A percentile compares a stretch with the other conserved stretches of the same genome.
Conservation (phyloP, 2,113 vertebrate species). For the Tylochromis polylepis region DNA sequence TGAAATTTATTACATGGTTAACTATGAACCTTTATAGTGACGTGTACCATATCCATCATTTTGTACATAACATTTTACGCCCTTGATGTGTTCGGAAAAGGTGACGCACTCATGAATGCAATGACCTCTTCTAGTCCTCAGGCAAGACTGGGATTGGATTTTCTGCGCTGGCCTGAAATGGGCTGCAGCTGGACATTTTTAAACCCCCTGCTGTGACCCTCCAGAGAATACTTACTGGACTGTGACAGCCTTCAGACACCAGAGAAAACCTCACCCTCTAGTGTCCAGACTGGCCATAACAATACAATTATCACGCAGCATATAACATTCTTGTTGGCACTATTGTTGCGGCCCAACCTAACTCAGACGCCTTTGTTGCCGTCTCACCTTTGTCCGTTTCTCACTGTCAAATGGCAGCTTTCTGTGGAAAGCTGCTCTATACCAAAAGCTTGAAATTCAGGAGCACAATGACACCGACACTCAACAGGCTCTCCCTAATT, state of each 20-base stretch:
- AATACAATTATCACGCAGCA: constrained; percentile 57
- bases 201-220: constrained; percentile 27
- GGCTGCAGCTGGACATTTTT: constrained; percentile 33
- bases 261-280: constrained; percentile 38
- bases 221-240: constrained; percentile 38
- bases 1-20: background rate
- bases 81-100: background rate
- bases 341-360: constrained; percentile 39
- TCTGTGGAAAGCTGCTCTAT: constrained; percentile 8
- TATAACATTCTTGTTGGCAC: constrained; percentile 41
- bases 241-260: constrained; percentile 45
- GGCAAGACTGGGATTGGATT: constrained; percentile 11
- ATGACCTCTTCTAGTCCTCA: background rate
- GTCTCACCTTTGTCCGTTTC: constrained; percentile 56
- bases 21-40: background rate
- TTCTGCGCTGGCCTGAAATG: background rate
- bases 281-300: constrained; percentile 23
- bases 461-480: constrained; percentile 39
- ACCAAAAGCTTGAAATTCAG: constrained; percentile 43
- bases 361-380: constrained; percentile 44
- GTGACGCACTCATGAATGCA: background rate
- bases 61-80: background rate
- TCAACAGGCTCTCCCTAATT: constrained; percentile 32
- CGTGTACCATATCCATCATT: background rate
- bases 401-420: constrained; percentile 30